These are phyloP conservation scores for Pseudomyrmex pallidus DNA, from an alignment of 1,140 invertebrate genomes.

Conservation along the genomic window DNA sequence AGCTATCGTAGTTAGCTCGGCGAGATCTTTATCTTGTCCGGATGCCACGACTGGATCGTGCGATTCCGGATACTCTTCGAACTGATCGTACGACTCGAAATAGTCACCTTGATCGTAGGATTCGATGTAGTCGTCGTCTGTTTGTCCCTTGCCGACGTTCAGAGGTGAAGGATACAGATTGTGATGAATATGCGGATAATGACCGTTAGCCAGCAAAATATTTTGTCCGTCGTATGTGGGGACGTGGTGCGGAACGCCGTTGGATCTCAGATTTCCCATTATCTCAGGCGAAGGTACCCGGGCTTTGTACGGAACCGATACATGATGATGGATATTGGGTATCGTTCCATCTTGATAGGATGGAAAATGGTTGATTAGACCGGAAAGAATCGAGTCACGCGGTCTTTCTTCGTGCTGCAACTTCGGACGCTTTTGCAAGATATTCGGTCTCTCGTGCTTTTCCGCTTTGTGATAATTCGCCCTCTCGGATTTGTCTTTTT, in stretches of 20 bases:
- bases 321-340: background rate
- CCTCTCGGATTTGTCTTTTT: background rate
- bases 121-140: too few relatives aligned
- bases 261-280: background rate
- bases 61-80: background rate
- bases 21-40: background rate
- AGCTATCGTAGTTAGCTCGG: background rate
- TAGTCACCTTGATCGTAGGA: too few relatives aligned
- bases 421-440: background rate
- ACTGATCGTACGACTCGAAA: too few relatives aligned
- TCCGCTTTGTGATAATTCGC: background rate
- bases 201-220: slow-evolving; percentile 5
- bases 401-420: background rate
- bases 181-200: background rate
- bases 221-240: background rate
- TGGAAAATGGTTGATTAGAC: background rate
- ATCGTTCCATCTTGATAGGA: background rate
- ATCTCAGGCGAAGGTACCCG: background rate
- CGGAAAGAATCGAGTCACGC: background rate
- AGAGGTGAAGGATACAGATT: background rate
- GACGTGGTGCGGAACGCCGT: slow-evolving; percentile 1
- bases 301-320: slow-evolving; percentile 10
- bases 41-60: background rate
- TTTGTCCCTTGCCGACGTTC: too few relatives aligned
- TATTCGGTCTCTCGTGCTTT: background rate